phyloP scores from a whole-genome alignment of 2,888 invertebrate genomes.

The Caenorhabditis sulstoni region DNA sequence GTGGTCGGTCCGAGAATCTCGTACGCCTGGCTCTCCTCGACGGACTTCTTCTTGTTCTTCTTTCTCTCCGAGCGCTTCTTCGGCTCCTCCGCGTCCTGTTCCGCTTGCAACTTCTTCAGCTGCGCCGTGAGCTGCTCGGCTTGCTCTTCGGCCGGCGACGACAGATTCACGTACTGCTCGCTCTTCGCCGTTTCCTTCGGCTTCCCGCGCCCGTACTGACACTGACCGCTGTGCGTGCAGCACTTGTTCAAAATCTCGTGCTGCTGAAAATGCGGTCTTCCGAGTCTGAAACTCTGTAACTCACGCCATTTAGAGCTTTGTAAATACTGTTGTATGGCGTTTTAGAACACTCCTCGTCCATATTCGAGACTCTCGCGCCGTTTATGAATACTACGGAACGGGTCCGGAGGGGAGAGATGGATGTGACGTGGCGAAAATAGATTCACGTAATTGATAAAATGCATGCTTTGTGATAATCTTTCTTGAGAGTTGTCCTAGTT shows the following conservation, averaged over 20 bases:
- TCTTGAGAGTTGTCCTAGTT: too few relatives aligned
- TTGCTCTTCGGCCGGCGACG: constrained; percentile 8
- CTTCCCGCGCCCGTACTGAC: constrained; percentile 23
- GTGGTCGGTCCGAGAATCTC: constrained; percentile 20
- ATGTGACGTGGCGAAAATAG: too few relatives aligned
- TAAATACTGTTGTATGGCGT: constrained; percentile 45
- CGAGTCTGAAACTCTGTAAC: neutral
- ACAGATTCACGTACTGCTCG: constrained; percentile 33
- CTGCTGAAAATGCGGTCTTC: neutral
- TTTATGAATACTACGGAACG: too few relatives aligned
- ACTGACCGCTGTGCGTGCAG: constrained; percentile 29
- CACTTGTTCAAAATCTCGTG: constrained; percentile 8
- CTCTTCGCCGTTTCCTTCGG: neutral
- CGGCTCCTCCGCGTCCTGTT: neutral
- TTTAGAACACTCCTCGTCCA: constrained; percentile 22
- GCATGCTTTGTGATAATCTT: too few relatives aligned
- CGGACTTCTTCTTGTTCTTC: constrained; percentile 26
- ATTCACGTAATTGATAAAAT: too few relatives aligned
- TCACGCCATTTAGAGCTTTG: constrained; percentile 26
- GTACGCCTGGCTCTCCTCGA: constrained; percentile 17
- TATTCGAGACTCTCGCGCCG: too few relatives aligned
- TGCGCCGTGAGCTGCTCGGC: neutral
- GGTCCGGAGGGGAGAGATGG: too few relatives aligned
- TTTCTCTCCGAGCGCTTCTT: constrained; percentile 7
- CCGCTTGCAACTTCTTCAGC: neutral